Base-by-base conservation (phyloP, 2,113 vertebrate species). In the Struthio camelus region DNA sequence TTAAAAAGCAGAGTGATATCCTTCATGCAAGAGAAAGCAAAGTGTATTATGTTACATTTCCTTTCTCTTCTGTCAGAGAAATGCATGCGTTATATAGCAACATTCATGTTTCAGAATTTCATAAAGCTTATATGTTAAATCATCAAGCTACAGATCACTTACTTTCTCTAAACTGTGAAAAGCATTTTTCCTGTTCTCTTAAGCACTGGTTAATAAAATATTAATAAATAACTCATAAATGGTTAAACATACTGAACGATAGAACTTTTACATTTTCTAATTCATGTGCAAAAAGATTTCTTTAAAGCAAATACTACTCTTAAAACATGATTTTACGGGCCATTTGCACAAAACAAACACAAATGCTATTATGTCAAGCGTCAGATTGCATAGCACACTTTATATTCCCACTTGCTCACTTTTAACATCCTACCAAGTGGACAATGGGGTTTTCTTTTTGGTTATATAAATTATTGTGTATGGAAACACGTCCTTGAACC, bases 211-310 rank as follows among this genome's bases (percentile, higher is more conserved):
- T 93, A 80, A 94, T 97, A 91, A 97, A 97, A 97, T 96, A 98
- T 97, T 96, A 93, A 97, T 96, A 90, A 94, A 40, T 76, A 75
- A 89, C 85, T 98, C 87, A 93, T 91, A 96, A 97, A 97, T 96
- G 89, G 88, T 90, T 96, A 97, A 97, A 96, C 6, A 51, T 66
- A 78, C 48, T 85, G 75, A 96, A 93, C 91, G 48, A 44, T 85
- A 46, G 76, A 95, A 85, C 81, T 95, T 96, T 81, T 85, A 81
- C 50, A 53, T 17, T 58, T 87, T 93, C 93, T 50, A 80, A 94
- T 51, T 40, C 16, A n/a, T 0, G 0, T 67, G 76, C 69, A 79
- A 91, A 51, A 87, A 44, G n/a, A 91, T 87, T 75, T 90, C 78
- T 96, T 91, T 92, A 54, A 80, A 77, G 50, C 89, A 93, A 96